Conservation (phyloP, 2,888 invertebrate genomes). For the Zelleria hepariella region DNA sequence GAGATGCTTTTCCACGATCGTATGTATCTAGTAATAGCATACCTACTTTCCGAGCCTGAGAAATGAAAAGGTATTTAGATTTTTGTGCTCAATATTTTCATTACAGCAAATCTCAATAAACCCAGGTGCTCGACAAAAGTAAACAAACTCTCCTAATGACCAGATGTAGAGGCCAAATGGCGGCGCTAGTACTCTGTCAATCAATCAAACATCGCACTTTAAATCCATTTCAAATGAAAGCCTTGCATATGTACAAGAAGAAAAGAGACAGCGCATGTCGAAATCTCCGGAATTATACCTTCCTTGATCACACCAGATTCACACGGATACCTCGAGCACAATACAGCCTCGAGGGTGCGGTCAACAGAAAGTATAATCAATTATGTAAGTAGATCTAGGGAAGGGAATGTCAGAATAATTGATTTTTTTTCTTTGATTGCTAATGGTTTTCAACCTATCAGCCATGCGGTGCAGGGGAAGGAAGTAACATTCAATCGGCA, state of each 20-base stretch:
- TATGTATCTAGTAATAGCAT: too few species aligned
- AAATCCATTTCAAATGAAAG: background rate
- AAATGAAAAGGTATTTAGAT: too few species aligned
- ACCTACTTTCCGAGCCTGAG: too few species aligned
- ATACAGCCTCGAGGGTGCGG: slow-evolving; percentile 29
- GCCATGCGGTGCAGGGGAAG: background rate
- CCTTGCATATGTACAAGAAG: background rate
- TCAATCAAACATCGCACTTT: slow-evolving; percentile 39
- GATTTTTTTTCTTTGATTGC: slow-evolving; percentile 20
- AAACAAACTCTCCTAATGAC: slow-evolving; percentile 39
- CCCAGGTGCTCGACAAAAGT: slow-evolving; percentile 22
- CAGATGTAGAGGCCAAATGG: slow-evolving; percentile 25
- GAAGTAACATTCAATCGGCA: background rate
- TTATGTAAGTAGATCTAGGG: slow-evolving; percentile 25
- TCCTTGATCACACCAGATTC: slow-evolving; percentile 19
- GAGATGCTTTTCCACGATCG: too few species aligned
- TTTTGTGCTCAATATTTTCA: too few species aligned
- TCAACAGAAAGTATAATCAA: slow-evolving; percentile 36
- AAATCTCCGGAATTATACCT: background rate
- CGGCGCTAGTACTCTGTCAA: slow-evolving; percentile 32
- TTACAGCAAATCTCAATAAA: slow-evolving; percentile 5
- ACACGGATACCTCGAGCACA: slow-evolving; percentile 36
- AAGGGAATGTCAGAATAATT: slow-evolving; percentile 20
- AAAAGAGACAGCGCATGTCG: background rate
- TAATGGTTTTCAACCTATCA: background rate